Conservation (phyloP, 2,113 vertebrate species). For the Oncorhynchus keta region DNA sequence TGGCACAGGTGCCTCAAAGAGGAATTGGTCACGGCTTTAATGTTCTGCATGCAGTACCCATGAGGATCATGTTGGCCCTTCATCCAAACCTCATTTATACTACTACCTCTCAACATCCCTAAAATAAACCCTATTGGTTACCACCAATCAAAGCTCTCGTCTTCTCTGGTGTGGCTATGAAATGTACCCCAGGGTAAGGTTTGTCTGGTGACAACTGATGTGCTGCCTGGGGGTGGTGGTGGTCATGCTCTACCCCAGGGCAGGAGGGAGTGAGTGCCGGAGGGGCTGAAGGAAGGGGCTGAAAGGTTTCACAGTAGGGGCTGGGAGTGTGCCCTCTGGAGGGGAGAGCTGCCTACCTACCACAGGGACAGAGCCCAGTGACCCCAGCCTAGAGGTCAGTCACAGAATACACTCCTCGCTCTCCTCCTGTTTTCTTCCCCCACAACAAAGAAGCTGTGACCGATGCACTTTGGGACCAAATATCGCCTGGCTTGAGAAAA, state of each 20-base stretch:
- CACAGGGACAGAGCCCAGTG: slow-evolving; percentile 36
- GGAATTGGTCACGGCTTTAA: not conserved
- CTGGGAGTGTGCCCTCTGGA: slow-evolving; percentile 50
- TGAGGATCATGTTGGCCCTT: not conserved
- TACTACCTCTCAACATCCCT: not conserved
- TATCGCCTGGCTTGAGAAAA: slow-evolving; percentile 42
- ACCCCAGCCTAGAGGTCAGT: slow-evolving; percentile 68
- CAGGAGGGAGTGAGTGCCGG: slow-evolving; percentile 1
- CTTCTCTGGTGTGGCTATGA: not conserved
- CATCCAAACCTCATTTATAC: not conserved
- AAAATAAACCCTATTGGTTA: not conserved
- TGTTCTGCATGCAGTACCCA: not conserved
- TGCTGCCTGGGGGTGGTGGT: not conserved
- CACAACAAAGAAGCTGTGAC: slow-evolving; percentile 62
- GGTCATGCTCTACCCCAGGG: not conserved
- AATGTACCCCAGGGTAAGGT: not conserved
- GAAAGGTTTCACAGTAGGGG: slow-evolving; percentile 61
- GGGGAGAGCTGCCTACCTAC: slow-evolving; percentile 33
- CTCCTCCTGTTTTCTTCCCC: slow-evolving; percentile 58
- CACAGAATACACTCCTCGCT: slow-evolving; percentile 42
- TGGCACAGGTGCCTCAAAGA: not conserved
- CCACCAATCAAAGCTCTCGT: not conserved
- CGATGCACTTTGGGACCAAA: slow-evolving; percentile 53
- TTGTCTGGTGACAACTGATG: not conserved
- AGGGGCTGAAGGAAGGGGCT: slow-evolving; percentile 23